phyloP scores from a whole-genome alignment of 2,888 invertebrate genomes.

The Odontomyia ornata region DNA sequence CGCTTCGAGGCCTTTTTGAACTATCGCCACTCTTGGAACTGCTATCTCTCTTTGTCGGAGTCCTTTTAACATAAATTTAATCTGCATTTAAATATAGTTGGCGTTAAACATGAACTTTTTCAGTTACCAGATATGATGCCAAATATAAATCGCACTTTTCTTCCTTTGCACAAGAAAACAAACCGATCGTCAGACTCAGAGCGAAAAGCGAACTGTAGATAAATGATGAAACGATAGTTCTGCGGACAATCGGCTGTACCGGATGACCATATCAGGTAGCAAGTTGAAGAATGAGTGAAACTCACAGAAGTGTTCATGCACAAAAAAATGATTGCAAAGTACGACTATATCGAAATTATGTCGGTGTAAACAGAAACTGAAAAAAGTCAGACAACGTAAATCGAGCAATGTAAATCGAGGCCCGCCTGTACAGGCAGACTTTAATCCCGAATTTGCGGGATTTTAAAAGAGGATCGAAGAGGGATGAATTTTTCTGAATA shows the following conservation, averaged over 20 bases:
- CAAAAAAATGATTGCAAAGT: not conserved
- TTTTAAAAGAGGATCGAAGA: too few species aligned
- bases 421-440: slow-evolving; percentile 6
- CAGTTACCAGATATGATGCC: not conserved
- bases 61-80: not conserved
- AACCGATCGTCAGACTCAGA: not conserved
- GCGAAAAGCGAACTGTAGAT: not conserved
- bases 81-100: not conserved
- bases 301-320: not conserved
- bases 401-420: slow-evolving; percentile 16
- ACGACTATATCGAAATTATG: not conserved
- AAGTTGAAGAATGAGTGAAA: not conserved
- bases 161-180: not conserved
- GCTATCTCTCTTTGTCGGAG: slow-evolving; percentile 7
- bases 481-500: too few species aligned
- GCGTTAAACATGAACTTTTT: not conserved
- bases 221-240: not conserved
- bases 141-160: not conserved
- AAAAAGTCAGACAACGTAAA: slow-evolving; percentile 1
- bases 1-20: not conserved
- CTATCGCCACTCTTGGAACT: slow-evolving; percentile 5
- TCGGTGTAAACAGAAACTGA: slow-evolving; percentile 2
- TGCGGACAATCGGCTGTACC: not conserved
- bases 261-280: not conserved
- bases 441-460: too few species aligned